Base-by-base conservation (phyloP, 2,888 invertebrate genomes). In the Synanthedon formicaeformis region DNA sequence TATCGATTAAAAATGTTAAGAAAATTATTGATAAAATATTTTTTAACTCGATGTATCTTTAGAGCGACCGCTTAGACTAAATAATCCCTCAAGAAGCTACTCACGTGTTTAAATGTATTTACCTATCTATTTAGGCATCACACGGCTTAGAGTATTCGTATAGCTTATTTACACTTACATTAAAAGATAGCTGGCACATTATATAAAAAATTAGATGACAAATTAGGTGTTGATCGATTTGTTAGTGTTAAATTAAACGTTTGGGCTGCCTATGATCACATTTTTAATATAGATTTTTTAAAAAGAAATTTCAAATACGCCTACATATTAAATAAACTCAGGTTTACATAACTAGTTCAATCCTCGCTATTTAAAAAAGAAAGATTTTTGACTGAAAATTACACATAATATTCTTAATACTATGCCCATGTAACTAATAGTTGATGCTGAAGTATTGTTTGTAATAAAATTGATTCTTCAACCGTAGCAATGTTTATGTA, bases 121-220 rank as follows among this genome's bases (percentile, higher is more conserved):
- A 49, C 16, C 49, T 18, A 23, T 1, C 23, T 23, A 11, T 45
- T 45, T 74, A 77, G 71, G 64, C 56, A 60, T 67, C 64, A 70
- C 66, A 65, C 60, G 55, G 65, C 69, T 72, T 78, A 79, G 72
- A 34, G 65, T 58, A 66, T 69, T 68, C 63, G 60, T 71, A 74
- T 80, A 79, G 75, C 66, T 13, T 72, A 72, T 75, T 72, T 67
- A 75, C 77, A 81, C 77, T 65, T 65, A 71, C 67, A 61, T 69
- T 60, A 65, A 74, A 63, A 73, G 60, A 67, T 85, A 85, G 85
- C 73, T 73, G 73, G 85, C 85, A 85, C 85, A 27, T 66, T 71
- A 72, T 71, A 69, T 52, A 66, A 65, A 67, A 23, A 59, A 65
- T 73, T 73, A 64, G 73, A 81, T 79, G 61, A 63, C 64, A 65